Evolutionary conservation across 1,140 invertebrate species (phyloP).

Genomic region (Trichoplusia ni): DNA sequence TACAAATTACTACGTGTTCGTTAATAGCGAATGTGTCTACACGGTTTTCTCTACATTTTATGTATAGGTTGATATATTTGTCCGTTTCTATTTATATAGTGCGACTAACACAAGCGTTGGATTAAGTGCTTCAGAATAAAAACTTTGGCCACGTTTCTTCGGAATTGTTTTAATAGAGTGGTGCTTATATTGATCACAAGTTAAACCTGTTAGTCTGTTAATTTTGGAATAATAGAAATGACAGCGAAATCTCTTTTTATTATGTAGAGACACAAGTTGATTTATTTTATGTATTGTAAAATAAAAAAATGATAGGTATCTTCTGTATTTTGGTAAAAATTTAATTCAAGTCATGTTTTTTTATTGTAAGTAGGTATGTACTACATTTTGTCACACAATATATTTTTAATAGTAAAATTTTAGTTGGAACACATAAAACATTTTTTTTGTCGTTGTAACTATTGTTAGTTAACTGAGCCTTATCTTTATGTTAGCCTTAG

Average conservation of each 20-base stretch:
- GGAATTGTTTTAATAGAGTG: constrained; percentile 6
- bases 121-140: constrained; percentile 9
- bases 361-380: background rate
- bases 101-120: background rate
- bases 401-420: background rate
- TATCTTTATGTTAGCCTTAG: too few species aligned
- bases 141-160: background rate
- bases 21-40: background rate
- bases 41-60: constrained; percentile 1
- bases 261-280: too few species aligned
- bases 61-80: constrained; percentile 11
- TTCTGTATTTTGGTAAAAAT: too few species aligned
- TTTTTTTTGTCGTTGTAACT: background rate
- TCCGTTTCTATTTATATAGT: constrained; percentile 11
- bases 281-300: too few species aligned
- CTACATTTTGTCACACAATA: background rate
- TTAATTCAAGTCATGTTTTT: too few species aligned
- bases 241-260: too few species aligned
- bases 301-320: too few species aligned
- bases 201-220: background rate
- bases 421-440: background rate
- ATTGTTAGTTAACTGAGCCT: too few species aligned
- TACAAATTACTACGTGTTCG: constrained; percentile 10
- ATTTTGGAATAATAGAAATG: background rate
- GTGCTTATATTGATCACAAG: background rate